Evolutionary conservation across 2,888 invertebrate genomes (phyloP).

Genomic region (Ochropacha duplaris): DNA sequence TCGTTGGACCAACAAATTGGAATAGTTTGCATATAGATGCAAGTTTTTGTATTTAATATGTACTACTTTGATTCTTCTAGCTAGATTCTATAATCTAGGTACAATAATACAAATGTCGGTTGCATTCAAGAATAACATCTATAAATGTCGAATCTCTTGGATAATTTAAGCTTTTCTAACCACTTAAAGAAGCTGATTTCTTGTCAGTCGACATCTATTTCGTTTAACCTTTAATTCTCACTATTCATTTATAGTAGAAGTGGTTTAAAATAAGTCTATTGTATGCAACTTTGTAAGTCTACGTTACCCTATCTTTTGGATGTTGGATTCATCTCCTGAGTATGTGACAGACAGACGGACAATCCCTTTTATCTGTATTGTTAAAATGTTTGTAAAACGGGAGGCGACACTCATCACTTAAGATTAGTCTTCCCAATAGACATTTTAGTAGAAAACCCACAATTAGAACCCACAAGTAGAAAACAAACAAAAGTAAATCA

Average conservation of each 20-base stretch:
- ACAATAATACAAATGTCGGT: too few relatives aligned
- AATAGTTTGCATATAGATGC: too few relatives aligned
- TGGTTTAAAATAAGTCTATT: neutral
- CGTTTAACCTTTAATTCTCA: too few relatives aligned
- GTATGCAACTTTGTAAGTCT: conserved; percentile 16
- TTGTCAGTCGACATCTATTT: too few relatives aligned
- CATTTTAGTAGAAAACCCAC: neutral
- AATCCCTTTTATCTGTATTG: conserved; percentile 34
- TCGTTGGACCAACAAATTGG: too few relatives aligned
- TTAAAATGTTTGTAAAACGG: conserved; percentile 42
- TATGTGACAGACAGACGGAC: conserved; percentile 47
- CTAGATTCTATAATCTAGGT: too few relatives aligned
- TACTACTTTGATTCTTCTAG: too few relatives aligned
- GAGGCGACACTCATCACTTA: conserved; percentile 45
- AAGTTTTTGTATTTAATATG: too few relatives aligned
- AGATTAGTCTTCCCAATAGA: conserved; percentile 21
- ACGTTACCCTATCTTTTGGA: conserved; percentile 34
- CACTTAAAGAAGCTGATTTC: too few relatives aligned
- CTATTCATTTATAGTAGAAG: neutral
- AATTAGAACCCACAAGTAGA: neutral
- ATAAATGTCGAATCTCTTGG: too few relatives aligned
- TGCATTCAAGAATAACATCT: too few relatives aligned
- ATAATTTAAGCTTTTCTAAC: too few relatives aligned
- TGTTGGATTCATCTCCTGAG: conserved; percentile 75
- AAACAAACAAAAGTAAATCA: neutral